Evolutionary conservation across 2,888 invertebrate species (phyloP).

Genomic region (Drosophila subquinaria): DNA sequence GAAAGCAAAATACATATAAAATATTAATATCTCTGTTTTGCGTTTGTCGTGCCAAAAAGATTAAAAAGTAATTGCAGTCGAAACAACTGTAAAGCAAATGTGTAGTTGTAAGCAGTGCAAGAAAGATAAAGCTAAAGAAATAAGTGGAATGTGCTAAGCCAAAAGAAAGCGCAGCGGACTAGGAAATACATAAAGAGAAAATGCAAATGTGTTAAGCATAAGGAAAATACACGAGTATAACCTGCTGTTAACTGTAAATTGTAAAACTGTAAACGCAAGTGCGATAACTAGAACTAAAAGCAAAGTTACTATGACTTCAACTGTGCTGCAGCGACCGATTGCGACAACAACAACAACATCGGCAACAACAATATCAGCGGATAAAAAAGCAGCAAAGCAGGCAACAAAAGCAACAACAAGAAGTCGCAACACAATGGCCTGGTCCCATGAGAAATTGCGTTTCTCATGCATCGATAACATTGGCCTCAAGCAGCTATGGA

Average conservation of each 20-base stretch:
- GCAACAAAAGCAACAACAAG: slow-evolving; percentile 55
- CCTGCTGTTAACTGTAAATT: slow-evolving; percentile 11
- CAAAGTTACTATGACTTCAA: slow-evolving; percentile 85
- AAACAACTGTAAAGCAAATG: slow-evolving; percentile 31
- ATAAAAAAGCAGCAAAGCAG: slow-evolving; percentile 44
- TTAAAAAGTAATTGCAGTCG: slow-evolving; percentile 20
- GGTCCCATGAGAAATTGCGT: slow-evolving; percentile 85
- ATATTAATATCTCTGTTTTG: slow-evolving; percentile 18
- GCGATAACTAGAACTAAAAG: slow-evolving; percentile 37
- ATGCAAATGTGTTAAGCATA: slow-evolving; percentile 72
- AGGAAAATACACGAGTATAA: slow-evolving; percentile 18
- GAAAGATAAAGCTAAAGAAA: slow-evolving; percentile 40
- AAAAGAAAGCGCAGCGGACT: slow-evolving; percentile 32
- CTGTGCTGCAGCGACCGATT: slow-evolving; percentile 80
- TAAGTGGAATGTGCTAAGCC: slow-evolving; percentile 49
- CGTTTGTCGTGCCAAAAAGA: slow-evolving; percentile 37
- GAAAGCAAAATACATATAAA: slow-evolving; percentile 11
- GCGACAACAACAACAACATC: slow-evolving; percentile 33
- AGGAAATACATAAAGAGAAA: slow-evolving; percentile 53
- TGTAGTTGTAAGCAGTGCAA: slow-evolving; percentile 53
- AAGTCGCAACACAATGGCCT: slow-evolving; percentile 81
- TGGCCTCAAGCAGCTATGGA: slow-evolving; percentile 85
- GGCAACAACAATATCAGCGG: slow-evolving; percentile 34
- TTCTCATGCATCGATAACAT: slow-evolving; percentile 85
- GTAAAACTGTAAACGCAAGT: slow-evolving; percentile 26